Conservation (phyloP, 2,797 vertebrate species). For the Etheostoma nigrum region DNA sequence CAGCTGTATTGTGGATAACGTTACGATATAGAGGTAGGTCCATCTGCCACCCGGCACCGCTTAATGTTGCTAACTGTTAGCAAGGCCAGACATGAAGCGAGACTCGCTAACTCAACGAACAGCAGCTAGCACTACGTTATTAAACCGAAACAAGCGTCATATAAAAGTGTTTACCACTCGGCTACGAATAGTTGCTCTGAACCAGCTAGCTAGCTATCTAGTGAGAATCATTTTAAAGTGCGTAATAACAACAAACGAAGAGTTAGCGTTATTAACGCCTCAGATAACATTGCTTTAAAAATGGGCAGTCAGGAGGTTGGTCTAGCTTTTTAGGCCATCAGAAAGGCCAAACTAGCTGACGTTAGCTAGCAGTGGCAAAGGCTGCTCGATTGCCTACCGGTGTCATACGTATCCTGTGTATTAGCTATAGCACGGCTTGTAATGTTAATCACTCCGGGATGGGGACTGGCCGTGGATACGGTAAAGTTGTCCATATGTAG, state of each 20-base stretch:
- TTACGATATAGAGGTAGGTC: slow-evolving; percentile 68
- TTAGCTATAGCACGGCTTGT: background rate
- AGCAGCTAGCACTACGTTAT: background rate
- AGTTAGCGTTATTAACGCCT: background rate
- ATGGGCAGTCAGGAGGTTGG: slow-evolving; percentile 52
- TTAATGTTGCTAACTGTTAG: slow-evolving; percentile 55
- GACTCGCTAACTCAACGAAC: background rate
- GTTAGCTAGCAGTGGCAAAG: slow-evolving; percentile 44
- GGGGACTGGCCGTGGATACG: slow-evolving; percentile 34
- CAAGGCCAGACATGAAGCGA: slow-evolving; percentile 1
- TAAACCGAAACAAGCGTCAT: background rate
- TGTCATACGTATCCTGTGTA: slow-evolving; percentile 45
- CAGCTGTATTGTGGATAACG: slow-evolving; percentile 48
- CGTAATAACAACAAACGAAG: background rate
- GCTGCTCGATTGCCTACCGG: slow-evolving; percentile 58
- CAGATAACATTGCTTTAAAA: slow-evolving; percentile 43
- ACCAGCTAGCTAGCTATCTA: too few species aligned
- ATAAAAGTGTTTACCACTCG: too few species aligned
- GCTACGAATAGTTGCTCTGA: background rate
- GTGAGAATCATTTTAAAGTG: background rate
- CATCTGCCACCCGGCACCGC: slow-evolving; percentile 39
- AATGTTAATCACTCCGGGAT: slow-evolving; percentile 26
- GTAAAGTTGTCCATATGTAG: slow-evolving; percentile 22
- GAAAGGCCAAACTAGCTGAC: slow-evolving; percentile 69
- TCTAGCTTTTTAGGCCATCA: slow-evolving; percentile 60